Evolutionary conservation across 2,113 vertebrate species (phyloP), one percentile per base, ranked within the genome.

Genomic region (Leptobrachium ailaonicum): DNA sequence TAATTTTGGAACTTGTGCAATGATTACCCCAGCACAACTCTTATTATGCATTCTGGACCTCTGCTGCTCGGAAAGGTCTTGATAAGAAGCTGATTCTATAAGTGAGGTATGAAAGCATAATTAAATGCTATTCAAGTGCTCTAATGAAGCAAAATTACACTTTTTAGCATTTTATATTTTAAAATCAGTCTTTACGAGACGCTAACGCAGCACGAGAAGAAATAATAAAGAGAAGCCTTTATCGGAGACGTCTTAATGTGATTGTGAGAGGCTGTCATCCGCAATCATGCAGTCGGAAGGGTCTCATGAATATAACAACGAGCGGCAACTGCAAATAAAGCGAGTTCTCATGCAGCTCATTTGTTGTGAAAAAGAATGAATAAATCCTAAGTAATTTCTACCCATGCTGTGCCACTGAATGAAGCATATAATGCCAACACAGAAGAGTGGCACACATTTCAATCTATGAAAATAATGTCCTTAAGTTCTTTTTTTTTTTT

Each of bases 101-200:
- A 80, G 78, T 73, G 77, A 11, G 41, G 42, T 45, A 74, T 42
- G 62, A 74, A 80, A 80, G 71, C 42, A 60, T 80, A 80, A 80
- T 80, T 73, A 80, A 58, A 45, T 66, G 41, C 9, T 40, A 14
- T 80, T 73, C 50, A 44, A 44, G 71, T 41, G 71, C 2, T 20
- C 56, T 80, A 80, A 80, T 74, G 47, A 80, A 53, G 8, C 41
- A 41, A 68, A 73, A 80, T 80, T 80, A 80, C 42, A 42, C 77
- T 80, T 80, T 73, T 80, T 73, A 56, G 6, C 60, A 2, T 43
- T 73, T 72, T 32, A 32, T 32, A 32, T 47, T 20, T 79, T 12
- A 64, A 79, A 79, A 79, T 73, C 62, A 68, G 71, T 3, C 11
- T 73, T 80, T 80, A 41, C n/a, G 13, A 20, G 2, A 12, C 14